A percentile compares a stretch with the other conserved stretches of the same genome.
Evolutionary conservation across 92 coral and sea anemone genomes (phyloP).

Genomic region (Siderastrea radians): DNA sequence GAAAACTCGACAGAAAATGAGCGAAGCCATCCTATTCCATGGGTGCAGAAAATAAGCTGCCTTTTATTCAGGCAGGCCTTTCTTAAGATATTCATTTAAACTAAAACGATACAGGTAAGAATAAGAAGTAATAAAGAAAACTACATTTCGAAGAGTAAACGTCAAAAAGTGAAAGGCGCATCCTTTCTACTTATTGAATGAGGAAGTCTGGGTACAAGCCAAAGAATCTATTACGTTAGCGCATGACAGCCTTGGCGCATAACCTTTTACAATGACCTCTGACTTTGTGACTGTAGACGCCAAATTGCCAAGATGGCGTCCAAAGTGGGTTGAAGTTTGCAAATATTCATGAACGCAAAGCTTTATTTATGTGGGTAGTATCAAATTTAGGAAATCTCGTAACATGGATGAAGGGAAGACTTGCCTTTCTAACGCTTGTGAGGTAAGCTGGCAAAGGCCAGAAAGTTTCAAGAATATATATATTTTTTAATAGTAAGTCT

Average conservation of each 20-base stretch:
- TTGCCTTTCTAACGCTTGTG: slow-evolving; percentile 73
- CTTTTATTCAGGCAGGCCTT: slow-evolving; percentile 2
- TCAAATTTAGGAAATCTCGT: slow-evolving; percentile 58
- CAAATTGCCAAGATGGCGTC: slow-evolving; percentile 61
- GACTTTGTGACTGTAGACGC: slow-evolving; percentile 33
- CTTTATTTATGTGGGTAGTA: slow-evolving; percentile 78
- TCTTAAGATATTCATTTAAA: slow-evolving; percentile 20
- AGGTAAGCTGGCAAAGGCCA: slow-evolving; percentile 65
- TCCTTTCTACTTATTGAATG: background rate
- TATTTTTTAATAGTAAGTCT: background rate
- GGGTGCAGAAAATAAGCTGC: background rate
- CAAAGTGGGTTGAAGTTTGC: background rate
- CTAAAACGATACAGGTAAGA: background rate
- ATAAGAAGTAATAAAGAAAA: no score
- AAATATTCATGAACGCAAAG: slow-evolving; percentile 22
- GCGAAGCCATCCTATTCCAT: slow-evolving; percentile 2
- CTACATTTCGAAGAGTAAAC: no score
- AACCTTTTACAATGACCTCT: slow-evolving; percentile 43
- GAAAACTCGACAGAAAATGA: background rate
- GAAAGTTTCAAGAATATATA: background rate
- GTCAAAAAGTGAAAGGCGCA: slow-evolving; percentile 1
- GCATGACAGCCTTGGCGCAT: slow-evolving; percentile 38
- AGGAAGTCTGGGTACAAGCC: background rate
- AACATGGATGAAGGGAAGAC: slow-evolving; percentile 92
- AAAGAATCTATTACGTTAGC: background rate